A percentile compares a stretch with the other conserved stretches of the same genome.
phyloP scores from a whole-genome alignment of 2,797 vertebrate genomes.

The Champsocephalus gunnari region DNA sequence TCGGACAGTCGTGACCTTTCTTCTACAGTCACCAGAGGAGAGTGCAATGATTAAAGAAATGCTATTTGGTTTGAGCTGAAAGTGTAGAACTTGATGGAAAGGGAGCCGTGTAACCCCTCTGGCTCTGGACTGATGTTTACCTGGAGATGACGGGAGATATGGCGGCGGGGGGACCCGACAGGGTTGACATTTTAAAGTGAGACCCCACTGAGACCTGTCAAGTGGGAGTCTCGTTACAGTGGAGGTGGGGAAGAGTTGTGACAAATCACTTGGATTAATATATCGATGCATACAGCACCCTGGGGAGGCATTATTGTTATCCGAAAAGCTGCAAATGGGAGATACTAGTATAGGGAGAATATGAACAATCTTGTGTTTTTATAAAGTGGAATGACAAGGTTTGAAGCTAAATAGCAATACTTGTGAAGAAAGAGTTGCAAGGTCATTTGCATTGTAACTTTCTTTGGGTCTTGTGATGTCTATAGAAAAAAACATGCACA shows the following conservation, averaged over 20 bases:
- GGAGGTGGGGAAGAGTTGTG: slow-evolving; percentile 28
- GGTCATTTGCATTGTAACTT: too few relatives aligned
- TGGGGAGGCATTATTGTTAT: neutral
- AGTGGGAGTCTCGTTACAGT: slow-evolving; percentile 42
- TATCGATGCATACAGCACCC: slow-evolving; percentile 29
- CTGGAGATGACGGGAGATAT: slow-evolving; percentile 50
- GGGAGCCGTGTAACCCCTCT: slow-evolving; percentile 18
- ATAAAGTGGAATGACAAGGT: neutral
- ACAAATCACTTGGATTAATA: slow-evolving; percentile 47
- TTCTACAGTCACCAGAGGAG: slow-evolving; percentile 8
- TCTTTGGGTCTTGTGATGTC: too few relatives aligned
- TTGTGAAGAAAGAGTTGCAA: neutral
- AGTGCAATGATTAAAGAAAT: slow-evolving; percentile 29
- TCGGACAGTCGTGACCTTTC: slow-evolving; percentile 42
- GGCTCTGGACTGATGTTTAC: slow-evolving; percentile 42
- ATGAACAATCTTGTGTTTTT: neutral
- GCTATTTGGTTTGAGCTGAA: slow-evolving; percentile 21
- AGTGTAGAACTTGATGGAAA: slow-evolving; percentile 41
- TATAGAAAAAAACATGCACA: too few relatives aligned
- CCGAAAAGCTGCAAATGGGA: slow-evolving; percentile 8
- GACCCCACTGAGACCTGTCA: slow-evolving; percentile 45
- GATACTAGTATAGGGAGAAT: slow-evolving; percentile 12
- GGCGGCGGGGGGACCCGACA: slow-evolving; percentile 49
- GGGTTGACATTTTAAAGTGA: slow-evolving; percentile 67
- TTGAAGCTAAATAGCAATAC: neutral